phyloP scores from a whole-genome alignment of 2,113 vertebrate species.

The Lepus timidus region DNA sequence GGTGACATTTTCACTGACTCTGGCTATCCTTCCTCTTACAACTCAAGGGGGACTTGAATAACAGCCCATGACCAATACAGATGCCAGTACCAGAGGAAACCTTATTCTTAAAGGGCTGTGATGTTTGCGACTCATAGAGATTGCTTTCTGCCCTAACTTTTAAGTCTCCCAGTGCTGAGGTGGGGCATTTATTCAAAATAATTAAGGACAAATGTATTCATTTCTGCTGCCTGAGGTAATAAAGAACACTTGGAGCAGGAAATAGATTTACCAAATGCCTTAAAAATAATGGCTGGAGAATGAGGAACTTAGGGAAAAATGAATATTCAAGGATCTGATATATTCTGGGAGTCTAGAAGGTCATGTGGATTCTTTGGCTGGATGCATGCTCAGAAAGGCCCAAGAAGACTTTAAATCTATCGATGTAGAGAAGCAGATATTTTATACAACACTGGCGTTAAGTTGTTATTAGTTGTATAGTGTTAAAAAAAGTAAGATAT shows the following conservation, averaged over 20 bases:
- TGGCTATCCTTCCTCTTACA: neutral
- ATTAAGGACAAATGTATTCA: neutral
- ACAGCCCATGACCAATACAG: neutral
- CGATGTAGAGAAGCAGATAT: neutral
- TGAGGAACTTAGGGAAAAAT: neutral
- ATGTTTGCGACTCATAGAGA: neutral
- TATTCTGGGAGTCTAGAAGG: neutral
- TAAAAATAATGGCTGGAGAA: neutral
- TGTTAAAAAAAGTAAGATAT: neutral
- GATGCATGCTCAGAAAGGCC: neutral
- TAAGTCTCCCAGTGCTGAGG: neutral
- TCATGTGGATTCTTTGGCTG: neutral
- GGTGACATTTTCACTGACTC: neutral
- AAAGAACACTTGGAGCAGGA: neutral
- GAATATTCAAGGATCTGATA: neutral
- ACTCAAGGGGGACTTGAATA: neutral
- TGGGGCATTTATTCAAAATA: neutral
- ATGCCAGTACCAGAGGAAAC: neutral
- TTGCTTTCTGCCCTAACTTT: neutral
- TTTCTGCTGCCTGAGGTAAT: neutral
- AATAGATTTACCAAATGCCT: neutral
- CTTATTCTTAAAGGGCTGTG: neutral
- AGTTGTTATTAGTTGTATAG: neutral
- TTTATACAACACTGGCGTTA: neutral
- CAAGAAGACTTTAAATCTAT: neutral